Conservation (phyloP, 2,113 vertebrate species). For the Todiramphus chloris region DNA sequence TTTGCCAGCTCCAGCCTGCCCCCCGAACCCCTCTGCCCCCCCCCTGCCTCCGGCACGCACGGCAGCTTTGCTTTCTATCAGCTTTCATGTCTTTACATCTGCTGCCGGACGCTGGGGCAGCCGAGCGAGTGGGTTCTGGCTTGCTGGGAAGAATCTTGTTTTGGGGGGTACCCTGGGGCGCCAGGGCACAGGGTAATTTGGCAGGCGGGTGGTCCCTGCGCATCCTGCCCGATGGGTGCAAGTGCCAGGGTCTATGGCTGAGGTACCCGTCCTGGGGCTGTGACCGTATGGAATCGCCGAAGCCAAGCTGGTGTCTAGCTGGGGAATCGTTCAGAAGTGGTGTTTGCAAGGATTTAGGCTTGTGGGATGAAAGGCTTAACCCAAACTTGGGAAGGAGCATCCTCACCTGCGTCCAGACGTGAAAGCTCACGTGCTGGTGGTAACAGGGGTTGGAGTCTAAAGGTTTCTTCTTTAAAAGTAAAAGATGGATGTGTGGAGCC, state of each 20-base stretch:
- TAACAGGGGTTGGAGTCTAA: not conserved
- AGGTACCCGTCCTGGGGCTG: rapidly evolving
- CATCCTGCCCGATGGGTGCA: rapidly evolving
- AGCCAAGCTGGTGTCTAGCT: not conserved
- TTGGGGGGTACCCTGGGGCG: not conserved
- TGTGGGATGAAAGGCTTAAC: not conserved
- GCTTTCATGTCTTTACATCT: not conserved
- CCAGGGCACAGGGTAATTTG: rapidly evolving
- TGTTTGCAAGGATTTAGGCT: not conserved
- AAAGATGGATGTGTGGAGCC: not conserved
- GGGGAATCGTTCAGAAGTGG: not conserved
- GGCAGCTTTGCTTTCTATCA: rapidly evolving
- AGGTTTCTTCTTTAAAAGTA: not conserved
- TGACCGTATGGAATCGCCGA: rapidly evolving
- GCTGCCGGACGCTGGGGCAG: not conserved
- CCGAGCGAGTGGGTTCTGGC: rapidly evolving
- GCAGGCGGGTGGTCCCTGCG: not conserved
- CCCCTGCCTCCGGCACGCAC: rapidly evolving
- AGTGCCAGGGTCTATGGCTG: rapidly evolving
- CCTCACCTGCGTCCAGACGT: rapidly evolving
- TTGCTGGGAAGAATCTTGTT: not conserved
- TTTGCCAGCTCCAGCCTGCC: too few relatives aligned
- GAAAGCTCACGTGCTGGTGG: rapidly evolving
- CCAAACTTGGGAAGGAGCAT: rapidly evolving
- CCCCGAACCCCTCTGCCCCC: rapidly evolving